Base-by-base conservation (phyloP, 2,888 invertebrate species). In the Heliconius hortense region DNA sequence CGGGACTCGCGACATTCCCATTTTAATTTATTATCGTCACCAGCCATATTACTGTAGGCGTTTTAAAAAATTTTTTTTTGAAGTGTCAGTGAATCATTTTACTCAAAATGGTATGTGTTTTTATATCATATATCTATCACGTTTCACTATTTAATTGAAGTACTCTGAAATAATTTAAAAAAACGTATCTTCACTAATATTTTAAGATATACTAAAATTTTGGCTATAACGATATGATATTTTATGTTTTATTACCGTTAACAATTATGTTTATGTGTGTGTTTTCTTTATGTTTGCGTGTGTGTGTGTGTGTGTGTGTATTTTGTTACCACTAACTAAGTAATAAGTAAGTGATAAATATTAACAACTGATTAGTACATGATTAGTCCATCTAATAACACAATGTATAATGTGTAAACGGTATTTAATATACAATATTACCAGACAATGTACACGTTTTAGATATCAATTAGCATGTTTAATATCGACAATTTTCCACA, bases 21-120 rank as follows among this genome's bases (percentile, higher is more conserved):
- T 71, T 73, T 72, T 59, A 60, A 72, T 62, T 76, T 63, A 69
- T 71, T 64, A 77, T 73, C 74, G 64, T 77, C 62, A 62, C 67
- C 67, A 39, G 15, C 1, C 26, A 31, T 53, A 71, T 62, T 43
- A 24, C 39, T 70, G 53, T 53, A 28, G 56, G 62, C 73, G 68
- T 59, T 48, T 48, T n/a, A n/a, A n/a, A n/a, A n/a, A 26, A 28
- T 28, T 28, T 28, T 28, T 28, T 28, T 28, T 28, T 80, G 76
- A 67, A 76, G 80, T 79, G 77, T 11, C 43, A 26, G 74, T 77
- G 74, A 48, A 62, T 26, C 24, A 24, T 11, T 63, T 48, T 39
- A 53, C 31, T 53, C 28, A 78, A 77, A 1, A 80, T 80, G 80
- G 80, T 80, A 76, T 56, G 80, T 80, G 68, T 62, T 63, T 68